A percentile compares a stretch with the other conserved stretches of the same genome.
Evolutionary conservation across 2,888 invertebrate species (phyloP).

Genomic region (Noctuana brunneofusca): DNA sequence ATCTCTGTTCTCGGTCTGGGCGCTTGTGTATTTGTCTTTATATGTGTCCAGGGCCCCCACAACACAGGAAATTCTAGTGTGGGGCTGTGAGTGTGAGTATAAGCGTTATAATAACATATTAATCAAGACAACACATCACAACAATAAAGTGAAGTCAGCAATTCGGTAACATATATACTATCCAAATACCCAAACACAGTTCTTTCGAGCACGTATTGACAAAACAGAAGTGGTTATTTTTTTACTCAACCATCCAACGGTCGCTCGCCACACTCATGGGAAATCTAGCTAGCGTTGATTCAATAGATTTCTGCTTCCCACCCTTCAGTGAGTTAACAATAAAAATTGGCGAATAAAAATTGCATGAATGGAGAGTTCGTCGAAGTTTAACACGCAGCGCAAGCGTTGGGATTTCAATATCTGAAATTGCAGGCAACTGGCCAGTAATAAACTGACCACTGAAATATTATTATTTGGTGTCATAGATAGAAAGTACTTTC

Average conservation of each 20-base stretch:
- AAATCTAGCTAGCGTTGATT: constrained; percentile 68
- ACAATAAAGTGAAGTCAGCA: constrained; percentile 15
- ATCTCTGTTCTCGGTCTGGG: no score
- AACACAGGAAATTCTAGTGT: no score
- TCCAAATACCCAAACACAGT: constrained; percentile 25
- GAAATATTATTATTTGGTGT: constrained; percentile 3
- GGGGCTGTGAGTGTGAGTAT: no score
- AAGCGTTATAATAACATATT: no score
- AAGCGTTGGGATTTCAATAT: constrained; percentile 33
- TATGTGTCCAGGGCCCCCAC: background rate
- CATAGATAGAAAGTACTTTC: no score
- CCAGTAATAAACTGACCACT: constrained; percentile 27
- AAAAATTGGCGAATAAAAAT: constrained; percentile 46
- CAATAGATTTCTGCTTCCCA: constrained; percentile 64
- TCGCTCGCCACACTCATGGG: constrained; percentile 63
- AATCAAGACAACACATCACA: constrained; percentile 3
- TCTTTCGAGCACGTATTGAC: constrained; percentile 24
- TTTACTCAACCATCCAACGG: constrained; percentile 60
- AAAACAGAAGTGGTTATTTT: constrained; percentile 17
- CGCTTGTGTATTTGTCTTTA: no score
- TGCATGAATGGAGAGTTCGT: constrained; percentile 30
- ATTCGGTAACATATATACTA: constrained; percentile 16
- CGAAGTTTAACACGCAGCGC: constrained; percentile 24
- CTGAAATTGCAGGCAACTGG: constrained; percentile 30
- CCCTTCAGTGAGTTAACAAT: constrained; percentile 55